Conservation (phyloP, 2,797 vertebrate genomes). For the Astyanax mexicanus region DNA sequence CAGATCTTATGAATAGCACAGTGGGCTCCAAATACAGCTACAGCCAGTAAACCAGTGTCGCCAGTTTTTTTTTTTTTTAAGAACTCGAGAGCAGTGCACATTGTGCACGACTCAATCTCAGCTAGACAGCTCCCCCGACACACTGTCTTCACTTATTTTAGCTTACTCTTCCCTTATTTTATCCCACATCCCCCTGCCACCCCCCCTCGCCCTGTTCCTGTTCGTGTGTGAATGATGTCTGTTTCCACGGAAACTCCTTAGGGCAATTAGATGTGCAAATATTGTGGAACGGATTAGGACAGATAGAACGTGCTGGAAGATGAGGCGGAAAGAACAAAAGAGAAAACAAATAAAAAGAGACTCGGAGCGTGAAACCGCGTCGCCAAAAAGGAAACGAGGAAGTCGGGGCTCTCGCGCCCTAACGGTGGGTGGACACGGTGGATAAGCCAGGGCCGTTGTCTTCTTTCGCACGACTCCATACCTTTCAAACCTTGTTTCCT, state of each 20-base stretch:
- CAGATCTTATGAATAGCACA: neutral
- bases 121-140: constrained; percentile 5
- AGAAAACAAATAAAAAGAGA: constrained; percentile 15
- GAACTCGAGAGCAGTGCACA: constrained; percentile 14
- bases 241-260: constrained; percentile 52
- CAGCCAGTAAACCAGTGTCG: neutral
- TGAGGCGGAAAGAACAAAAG: constrained; percentile 13
- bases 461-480: neutral
- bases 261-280: constrained; percentile 51
- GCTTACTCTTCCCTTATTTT: neutral
- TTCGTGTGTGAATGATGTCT: constrained; percentile 27
- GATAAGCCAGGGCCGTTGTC: too few species aligned
- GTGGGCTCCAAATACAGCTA: neutral
- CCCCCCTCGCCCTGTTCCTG: constrained; percentile 19
- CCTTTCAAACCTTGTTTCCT: neutral
- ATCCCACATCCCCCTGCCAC: constrained; percentile 4
- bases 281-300: constrained; percentile 47
- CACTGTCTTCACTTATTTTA: constrained; percentile 32
- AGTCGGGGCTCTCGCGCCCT: neutral
- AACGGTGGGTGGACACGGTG: neutral
- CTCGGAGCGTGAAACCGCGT: neutral
- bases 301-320: constrained; percentile 56
- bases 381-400: neutral
- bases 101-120: constrained; percentile 32
- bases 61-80: neutral